These are phyloP conservation scores for Eurytoma adleriae DNA, from an alignment of 2,888 invertebrate species.

Conservation along the genomic window DNA sequence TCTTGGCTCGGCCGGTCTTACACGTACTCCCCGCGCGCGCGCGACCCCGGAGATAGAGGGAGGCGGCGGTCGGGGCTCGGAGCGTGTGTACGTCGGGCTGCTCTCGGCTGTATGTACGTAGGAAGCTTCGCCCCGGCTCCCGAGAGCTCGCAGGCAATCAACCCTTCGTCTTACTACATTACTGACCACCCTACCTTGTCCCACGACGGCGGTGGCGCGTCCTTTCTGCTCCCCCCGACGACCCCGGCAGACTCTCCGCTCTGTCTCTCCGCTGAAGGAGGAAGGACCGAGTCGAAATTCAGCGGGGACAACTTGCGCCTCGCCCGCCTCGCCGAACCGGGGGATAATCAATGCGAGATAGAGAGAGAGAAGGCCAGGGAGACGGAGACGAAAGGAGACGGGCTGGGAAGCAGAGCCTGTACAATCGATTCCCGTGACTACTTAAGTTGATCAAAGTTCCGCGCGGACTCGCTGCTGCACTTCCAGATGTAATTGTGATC, in stretches of 20 bases:
- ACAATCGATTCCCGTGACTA: conserved; percentile 53
- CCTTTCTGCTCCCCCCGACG: conserved; percentile 31
- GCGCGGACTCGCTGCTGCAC: conserved; percentile 5
- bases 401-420: conserved; percentile 27
- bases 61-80: too few species aligned
- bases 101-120: neutral
- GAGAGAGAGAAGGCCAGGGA: conserved; percentile 34
- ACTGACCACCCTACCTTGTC: conserved; percentile 62
- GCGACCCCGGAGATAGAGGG: conserved; percentile 26
- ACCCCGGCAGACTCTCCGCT: neutral
- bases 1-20: conserved; percentile 57
- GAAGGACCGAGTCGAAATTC: conserved; percentile 46
- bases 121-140: conserved; percentile 56
- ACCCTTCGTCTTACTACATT: conserved; percentile 64
- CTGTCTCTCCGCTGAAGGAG: conserved; percentile 11
- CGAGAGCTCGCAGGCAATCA: conserved; percentile 68
- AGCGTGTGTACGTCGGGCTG: too few species aligned
- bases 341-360: conserved; percentile 58
- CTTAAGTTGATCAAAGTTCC: conserved; percentile 58
- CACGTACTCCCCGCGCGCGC: conserved; percentile 61
- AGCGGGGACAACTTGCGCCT: conserved; percentile 42
- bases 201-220: conserved; percentile 58
- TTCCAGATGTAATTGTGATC: conserved; percentile 42
- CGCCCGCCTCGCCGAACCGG: conserved; percentile 11
- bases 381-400: neutral